phyloP scores from a whole-genome alignment of 2,888 invertebrate genomes.

The Cryptosula pallasiana region DNA sequence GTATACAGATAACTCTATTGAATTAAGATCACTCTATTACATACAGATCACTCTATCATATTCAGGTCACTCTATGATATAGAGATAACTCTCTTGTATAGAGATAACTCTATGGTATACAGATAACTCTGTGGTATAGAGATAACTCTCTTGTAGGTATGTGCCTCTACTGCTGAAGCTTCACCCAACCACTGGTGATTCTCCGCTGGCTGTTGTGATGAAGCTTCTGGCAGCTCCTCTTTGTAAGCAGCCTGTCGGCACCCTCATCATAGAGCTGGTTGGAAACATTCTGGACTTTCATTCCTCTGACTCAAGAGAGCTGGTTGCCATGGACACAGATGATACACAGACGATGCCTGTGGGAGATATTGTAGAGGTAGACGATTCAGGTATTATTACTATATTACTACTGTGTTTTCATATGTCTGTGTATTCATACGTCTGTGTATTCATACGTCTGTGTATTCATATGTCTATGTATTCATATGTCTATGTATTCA shows the following conservation, averaged over 20 bases:
- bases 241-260: slow-evolving; percentile 59
- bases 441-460: neutral
- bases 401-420: neutral
- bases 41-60: too few species aligned
- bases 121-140: too few species aligned
- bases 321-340: neutral
- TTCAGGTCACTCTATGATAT: too few species aligned
- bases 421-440: neutral
- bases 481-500: too few species aligned
- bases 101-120: too few species aligned
- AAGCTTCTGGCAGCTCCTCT: slow-evolving; percentile 6
- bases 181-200: neutral
- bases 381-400: slow-evolving; percentile 12
- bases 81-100: too few species aligned
- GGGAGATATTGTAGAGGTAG: neutral
- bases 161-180: slow-evolving; percentile 3
- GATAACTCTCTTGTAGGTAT: slow-evolving; percentile 1
- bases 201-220: neutral
- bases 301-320: neutral
- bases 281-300: slow-evolving; percentile 39
- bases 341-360: neutral
- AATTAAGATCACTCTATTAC: too few species aligned
- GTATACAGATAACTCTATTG: too few species aligned
- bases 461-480: neutral
- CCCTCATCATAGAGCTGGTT: slow-evolving; percentile 44